These are phyloP conservation scores for Helicolenus hilgendorfi DNA, from an alignment of 2,797 vertebrate species.

Conservation along the genomic window DNA sequence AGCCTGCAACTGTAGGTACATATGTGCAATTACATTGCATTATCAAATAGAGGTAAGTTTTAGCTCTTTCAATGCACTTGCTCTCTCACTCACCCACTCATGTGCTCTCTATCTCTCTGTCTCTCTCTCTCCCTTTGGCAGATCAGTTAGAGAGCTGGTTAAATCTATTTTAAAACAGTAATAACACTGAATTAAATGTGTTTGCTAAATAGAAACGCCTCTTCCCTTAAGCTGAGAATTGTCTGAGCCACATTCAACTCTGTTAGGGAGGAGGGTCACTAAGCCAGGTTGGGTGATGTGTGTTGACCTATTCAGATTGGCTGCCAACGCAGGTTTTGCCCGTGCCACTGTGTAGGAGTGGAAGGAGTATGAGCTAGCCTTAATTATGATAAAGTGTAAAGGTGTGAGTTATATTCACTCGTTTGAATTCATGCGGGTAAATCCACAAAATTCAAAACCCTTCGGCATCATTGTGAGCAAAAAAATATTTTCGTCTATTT, in stretches of 20 bases:
- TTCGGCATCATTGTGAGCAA: slow-evolving; percentile 3
- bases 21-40: slow-evolving; percentile 4
- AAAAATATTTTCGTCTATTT: slow-evolving; percentile 15
- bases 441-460: slow-evolving; percentile 14
- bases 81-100: slow-evolving; percentile 37
- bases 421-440: slow-evolving; percentile 11
- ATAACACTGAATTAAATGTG: slow-evolving; percentile 2
- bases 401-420: neutral
- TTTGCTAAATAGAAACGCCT: neutral
- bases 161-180: slow-evolving; percentile 25
- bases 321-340: neutral
- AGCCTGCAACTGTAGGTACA: neutral
- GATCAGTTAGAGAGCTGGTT: slow-evolving; percentile 18
- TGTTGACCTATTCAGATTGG: neutral
- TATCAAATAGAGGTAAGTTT: neutral
- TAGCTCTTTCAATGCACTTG: slow-evolving; percentile 5
- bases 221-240: neutral
- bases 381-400: neutral
- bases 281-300: neutral
- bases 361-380: neutral
- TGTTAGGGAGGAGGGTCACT: neutral
- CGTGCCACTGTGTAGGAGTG: neutral
- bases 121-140: slow-evolving; percentile 12
- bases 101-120: slow-evolving; percentile 20
- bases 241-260: neutral